Evolutionary conservation across 2,113 vertebrate genomes (phyloP).

Genomic region (Seriola aureovittata): DNA sequence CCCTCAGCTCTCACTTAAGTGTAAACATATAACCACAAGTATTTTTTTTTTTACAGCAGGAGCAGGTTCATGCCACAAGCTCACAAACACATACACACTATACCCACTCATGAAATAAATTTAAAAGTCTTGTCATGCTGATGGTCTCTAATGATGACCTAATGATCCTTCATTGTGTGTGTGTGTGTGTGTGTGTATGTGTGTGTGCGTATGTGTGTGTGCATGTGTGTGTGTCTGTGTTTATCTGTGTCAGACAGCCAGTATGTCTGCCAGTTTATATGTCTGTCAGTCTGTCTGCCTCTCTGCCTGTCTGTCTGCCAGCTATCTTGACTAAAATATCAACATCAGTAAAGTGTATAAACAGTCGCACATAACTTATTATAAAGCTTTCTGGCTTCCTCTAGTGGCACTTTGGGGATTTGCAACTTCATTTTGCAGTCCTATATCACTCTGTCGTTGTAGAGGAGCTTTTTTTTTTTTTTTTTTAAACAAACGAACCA

Average conservation of each 20-base stretch:
- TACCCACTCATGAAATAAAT: slow-evolving; percentile 78
- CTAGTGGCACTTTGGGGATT: slow-evolving; percentile 34
- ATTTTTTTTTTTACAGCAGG: slow-evolving; percentile 75
- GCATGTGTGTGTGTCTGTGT: slow-evolving; percentile 6
- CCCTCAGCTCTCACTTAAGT: slow-evolving; percentile 73
- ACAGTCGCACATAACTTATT: slow-evolving; percentile 14
- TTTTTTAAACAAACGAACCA: background rate
- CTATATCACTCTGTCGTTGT: background rate
- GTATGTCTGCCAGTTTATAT: slow-evolving; percentile 32
- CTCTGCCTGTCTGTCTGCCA: slow-evolving; percentile 50
- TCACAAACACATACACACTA: slow-evolving; percentile 22
- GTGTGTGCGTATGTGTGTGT: background rate
- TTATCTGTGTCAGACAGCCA: slow-evolving; percentile 47
- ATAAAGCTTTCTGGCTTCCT: slow-evolving; percentile 31
- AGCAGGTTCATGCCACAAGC: slow-evolving; percentile 42
- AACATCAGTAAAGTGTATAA: slow-evolving; percentile 48
- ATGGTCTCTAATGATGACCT: slow-evolving; percentile 70
- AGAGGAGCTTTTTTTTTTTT: no score
- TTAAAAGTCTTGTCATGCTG: slow-evolving; percentile 78
- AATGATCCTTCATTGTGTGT: slow-evolving; percentile 47
- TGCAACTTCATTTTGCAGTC: slow-evolving; percentile 5
- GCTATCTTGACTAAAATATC: slow-evolving; percentile 71
- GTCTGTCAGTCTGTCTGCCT: slow-evolving; percentile 24
- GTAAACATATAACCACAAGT: slow-evolving; percentile 81
- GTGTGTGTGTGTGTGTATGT: slow-evolving; percentile 12